Evolutionary conservation across 2,888 invertebrate genomes (phyloP), one percentile per base, ranked within the genome.

Genomic region (Drosophila acutilabella): DNA sequence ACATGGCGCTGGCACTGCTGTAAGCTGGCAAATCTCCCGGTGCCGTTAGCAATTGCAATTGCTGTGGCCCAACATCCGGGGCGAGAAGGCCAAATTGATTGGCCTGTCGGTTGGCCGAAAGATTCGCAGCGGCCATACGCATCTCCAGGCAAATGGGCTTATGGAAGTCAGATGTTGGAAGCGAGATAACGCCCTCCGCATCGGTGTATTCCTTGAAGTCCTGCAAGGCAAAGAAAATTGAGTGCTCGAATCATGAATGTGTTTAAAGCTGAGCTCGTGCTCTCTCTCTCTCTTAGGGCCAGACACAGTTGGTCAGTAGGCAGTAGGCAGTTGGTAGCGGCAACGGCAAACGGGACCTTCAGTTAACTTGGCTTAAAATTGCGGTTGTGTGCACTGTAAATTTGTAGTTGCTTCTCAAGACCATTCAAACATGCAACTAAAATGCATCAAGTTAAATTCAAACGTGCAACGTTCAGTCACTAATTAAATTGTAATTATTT

Each of bases 151-250:
- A 96, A 80, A 97, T 95, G 47, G 96, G 96, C 90, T 95, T 96
- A 78, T 96, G 95, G 92, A 96, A 95, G 93, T 97, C 97, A 87
- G 96, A 96, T 72, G 97, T 97, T 69, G 96, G 93, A 93, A 96
- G 94, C 74, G 97, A 96, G 95, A 97, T 97, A 89, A 97, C 94
- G 92, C 96, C 96, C 93, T 97, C 97, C 68, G 97, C 97, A 93
- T 97, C 97, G 92, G 96, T 96, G 94, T 96, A 96, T 92, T 97
- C 97, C 94, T 96, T 97, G 94, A 96, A 97, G 90, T 96, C 96
- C 97, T 97, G 93, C 56, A 90, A 87, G 23, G 52, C n/a, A 71
- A 36, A 36, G 23, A 41, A 36, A 58, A 44, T 30, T 38, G 59
- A 59, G 41, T 41, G 40, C 10, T 40, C 47, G 38, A 16, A 13